phyloP scores from a whole-genome alignment of 2,888 invertebrate species.

The Caenorhabditis sulstoni region DNA sequence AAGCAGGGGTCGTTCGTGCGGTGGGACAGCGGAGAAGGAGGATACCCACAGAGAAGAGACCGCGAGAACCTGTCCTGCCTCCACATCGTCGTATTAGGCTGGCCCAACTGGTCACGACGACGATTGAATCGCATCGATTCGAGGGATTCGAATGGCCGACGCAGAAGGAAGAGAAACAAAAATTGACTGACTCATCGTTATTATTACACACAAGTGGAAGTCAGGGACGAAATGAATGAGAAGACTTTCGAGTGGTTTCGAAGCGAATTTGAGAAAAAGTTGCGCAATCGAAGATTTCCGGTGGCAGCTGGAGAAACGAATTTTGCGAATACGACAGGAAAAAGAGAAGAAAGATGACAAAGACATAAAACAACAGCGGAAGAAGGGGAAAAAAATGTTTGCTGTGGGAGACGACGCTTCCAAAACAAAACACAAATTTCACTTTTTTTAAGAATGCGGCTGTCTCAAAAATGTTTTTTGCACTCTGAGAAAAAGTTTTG shows the following conservation, averaged over 20 bases:
- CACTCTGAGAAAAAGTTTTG: too few relatives aligned
- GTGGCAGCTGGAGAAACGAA: background rate
- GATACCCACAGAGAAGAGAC: constrained; percentile 33
- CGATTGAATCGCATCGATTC: constrained; percentile 33
- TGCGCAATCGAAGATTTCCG: background rate
- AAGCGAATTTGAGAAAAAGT: background rate
- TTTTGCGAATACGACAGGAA: too few relatives aligned
- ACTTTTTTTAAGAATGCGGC: too few relatives aligned
- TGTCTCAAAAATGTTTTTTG: too few relatives aligned
- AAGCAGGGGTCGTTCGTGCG: constrained; percentile 1
- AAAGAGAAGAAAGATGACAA: too few relatives aligned
- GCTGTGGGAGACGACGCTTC: background rate
- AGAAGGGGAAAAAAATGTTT: too few relatives aligned
- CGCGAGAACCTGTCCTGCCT: constrained; percentile 40
- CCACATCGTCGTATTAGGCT: constrained; percentile 38
- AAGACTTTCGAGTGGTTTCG: constrained; percentile 25
- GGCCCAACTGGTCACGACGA: constrained; percentile 43
- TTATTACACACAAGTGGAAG: constrained; percentile 45
- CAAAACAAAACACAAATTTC: constrained; percentile 7
- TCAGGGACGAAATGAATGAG: background rate
- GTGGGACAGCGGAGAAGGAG: constrained; percentile 13
- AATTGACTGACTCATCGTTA: constrained; percentile 44
- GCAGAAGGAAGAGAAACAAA: background rate
- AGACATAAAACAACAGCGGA: too few relatives aligned
- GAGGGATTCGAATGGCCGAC: constrained; percentile 21